Conservation (phyloP, 2,888 invertebrate species). For the Didymodactylos carnosus region DNA sequence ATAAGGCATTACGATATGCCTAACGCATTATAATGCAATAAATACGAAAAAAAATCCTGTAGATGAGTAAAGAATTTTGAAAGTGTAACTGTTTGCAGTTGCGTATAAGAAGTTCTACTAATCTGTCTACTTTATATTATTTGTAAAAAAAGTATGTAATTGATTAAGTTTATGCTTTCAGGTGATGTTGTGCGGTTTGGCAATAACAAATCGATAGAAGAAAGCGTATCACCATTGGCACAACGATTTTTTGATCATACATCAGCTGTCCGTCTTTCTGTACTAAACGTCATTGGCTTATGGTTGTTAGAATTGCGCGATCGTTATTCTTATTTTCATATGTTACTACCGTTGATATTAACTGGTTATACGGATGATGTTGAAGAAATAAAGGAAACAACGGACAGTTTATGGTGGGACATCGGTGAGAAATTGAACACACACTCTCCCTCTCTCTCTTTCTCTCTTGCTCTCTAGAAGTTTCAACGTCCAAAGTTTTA, state of each 20-base stretch:
- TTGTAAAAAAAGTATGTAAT: not conserved
- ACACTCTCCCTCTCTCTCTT: too few relatives aligned
- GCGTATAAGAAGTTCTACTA: too few relatives aligned
- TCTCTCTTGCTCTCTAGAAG: too few relatives aligned
- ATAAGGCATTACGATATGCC: too few relatives aligned
- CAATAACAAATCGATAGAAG: conserved; percentile 50
- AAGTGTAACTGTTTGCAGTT: too few relatives aligned
- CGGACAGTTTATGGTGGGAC: conserved; percentile 32
- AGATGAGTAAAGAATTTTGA: too few relatives aligned
- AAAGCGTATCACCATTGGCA: conserved; percentile 57
- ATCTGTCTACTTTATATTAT: too few relatives aligned
- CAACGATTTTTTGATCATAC: conserved; percentile 68
- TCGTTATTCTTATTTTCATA: conserved; percentile 69
- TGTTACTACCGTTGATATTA: conserved; percentile 59
- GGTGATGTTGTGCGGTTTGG: conserved; percentile 47
- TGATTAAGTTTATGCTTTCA: conserved; percentile 17
- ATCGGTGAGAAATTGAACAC: conserved; percentile 30
- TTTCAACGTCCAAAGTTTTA: not conserved
- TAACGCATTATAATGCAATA: too few relatives aligned
- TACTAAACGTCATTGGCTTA: conserved; percentile 52
- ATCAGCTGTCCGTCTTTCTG: conserved; percentile 52
- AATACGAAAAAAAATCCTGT: too few relatives aligned
- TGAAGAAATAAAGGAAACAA: conserved; percentile 38
- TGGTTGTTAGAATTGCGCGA: conserved; percentile 60
- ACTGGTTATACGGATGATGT: conserved; percentile 65